Conservation (phyloP, 2,888 invertebrate genomes). For the Ophion costatus region DNA sequence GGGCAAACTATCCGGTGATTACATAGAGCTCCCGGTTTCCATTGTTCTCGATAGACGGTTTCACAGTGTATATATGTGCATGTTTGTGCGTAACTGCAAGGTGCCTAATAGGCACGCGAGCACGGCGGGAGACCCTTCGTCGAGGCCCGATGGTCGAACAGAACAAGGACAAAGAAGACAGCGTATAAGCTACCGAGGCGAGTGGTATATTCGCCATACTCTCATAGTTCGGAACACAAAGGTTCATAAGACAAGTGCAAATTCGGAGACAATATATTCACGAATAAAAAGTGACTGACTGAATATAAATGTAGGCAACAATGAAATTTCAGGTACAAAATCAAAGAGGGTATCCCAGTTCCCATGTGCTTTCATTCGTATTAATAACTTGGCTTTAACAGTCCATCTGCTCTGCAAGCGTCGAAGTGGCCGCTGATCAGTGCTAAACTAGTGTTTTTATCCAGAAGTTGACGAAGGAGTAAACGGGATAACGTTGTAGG, state of each 20-base stretch:
- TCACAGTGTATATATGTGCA: conserved; percentile 17
- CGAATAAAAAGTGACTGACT: too few relatives aligned
- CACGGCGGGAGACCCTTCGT: conserved; percentile 40
- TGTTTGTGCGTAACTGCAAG: conserved; percentile 41
- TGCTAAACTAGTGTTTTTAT: conserved; percentile 50
- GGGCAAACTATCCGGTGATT: conserved; percentile 74
- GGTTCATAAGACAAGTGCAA: conserved; percentile 1
- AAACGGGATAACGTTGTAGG: conserved; percentile 29
- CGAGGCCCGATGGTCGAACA: conserved; percentile 22
- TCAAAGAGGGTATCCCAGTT: neutral
- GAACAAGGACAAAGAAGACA: conserved; percentile 46
- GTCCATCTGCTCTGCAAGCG: conserved; percentile 23
- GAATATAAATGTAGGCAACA: too few relatives aligned
- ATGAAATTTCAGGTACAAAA: conserved; percentile 4
- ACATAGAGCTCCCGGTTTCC: conserved; percentile 74
- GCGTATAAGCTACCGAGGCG: conserved; percentile 18
- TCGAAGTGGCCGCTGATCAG: conserved; percentile 40
- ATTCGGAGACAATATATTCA: neutral
- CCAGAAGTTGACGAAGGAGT: neutral
- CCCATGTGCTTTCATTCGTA: conserved; percentile 44
- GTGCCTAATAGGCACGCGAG: conserved; percentile 69
- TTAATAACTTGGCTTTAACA: conserved; percentile 57
- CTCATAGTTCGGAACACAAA: neutral
- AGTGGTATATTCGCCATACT: conserved; percentile 18
- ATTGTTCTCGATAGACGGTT: conserved; percentile 73